Conservation (phyloP, 2,888 invertebrate species). For the Pterostichus madidus region DNA sequence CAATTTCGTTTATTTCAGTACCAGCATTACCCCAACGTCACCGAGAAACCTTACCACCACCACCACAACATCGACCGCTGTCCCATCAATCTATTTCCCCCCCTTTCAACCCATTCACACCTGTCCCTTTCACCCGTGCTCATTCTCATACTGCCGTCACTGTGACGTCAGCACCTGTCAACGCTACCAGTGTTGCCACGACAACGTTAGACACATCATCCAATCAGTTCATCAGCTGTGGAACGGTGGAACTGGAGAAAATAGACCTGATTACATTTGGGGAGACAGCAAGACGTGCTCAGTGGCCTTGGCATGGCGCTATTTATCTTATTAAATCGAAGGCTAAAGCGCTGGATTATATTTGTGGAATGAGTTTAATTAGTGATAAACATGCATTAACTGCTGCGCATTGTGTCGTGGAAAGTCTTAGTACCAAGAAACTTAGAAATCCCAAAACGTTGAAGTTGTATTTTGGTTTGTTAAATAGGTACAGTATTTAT, state of each 20-base stretch:
- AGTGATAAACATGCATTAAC: constrained; percentile 80
- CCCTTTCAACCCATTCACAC: constrained; percentile 18
- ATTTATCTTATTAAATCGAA: constrained; percentile 77
- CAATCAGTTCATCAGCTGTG: constrained; percentile 73
- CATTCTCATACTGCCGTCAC: background rate
- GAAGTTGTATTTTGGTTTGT: constrained; percentile 74
- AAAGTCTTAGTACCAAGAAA: constrained; percentile 70
- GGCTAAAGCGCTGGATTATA: constrained; percentile 78
- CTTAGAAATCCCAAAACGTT: constrained; percentile 73
- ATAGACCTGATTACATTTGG: constrained; percentile 78
- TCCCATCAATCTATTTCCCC: background rate
- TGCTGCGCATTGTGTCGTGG: constrained; percentile 83
- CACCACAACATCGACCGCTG: background rate
- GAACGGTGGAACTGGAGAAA: constrained; percentile 76
- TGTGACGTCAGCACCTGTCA: background rate
- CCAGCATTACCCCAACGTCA: too few species aligned
- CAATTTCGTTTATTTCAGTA: too few species aligned
- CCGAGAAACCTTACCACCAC: too few species aligned
- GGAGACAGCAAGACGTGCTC: constrained; percentile 78
- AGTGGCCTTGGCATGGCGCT: constrained; percentile 86
- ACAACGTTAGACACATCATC: background rate
- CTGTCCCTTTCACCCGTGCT: background rate
- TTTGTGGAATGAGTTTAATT: constrained; percentile 83
- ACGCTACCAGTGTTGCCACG: background rate
- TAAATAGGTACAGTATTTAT: constrained; percentile 23